These are phyloP conservation scores for Sebastes diaconus DNA, from an alignment of 2,797 vertebrate species.

Conservation along the genomic window DNA sequence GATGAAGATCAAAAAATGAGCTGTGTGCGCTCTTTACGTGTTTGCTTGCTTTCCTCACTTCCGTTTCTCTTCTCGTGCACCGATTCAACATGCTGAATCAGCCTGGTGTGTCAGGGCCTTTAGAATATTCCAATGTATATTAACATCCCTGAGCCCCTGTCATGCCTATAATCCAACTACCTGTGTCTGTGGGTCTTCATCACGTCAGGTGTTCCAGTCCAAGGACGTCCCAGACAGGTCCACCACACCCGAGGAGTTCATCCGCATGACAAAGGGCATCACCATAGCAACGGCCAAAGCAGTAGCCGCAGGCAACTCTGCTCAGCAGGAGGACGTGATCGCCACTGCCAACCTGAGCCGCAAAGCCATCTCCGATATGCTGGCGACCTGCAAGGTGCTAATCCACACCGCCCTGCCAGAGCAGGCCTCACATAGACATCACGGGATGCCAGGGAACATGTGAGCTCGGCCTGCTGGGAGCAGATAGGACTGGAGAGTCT, in stretches of 20 bases:
- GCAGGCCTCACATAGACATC: constrained; percentile 48
- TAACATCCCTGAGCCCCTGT: background rate
- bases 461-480: constrained; percentile 52
- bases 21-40: no score
- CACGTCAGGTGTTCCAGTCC: constrained; percentile 91
- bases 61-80: no score
- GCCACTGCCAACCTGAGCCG: constrained; percentile 97
- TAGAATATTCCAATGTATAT: background rate
- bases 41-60: no score
- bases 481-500: constrained; percentile 49
- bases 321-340: constrained; percentile 96
- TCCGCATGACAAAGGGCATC: constrained; percentile 99
- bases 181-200: constrained; percentile 31
- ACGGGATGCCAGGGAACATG: constrained; percentile 49
- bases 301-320: constrained; percentile 96
- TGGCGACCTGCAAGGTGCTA: constrained; percentile 95
- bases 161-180: background rate
- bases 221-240: constrained; percentile 91
- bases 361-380: constrained; percentile 96
- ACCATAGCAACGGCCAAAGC: constrained; percentile 98
- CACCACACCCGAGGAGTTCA: constrained; percentile 95
- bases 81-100: no score
- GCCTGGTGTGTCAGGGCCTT: no score
- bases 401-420: constrained; percentile 57
- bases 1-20: no score